phyloP scores from a whole-genome alignment of 2,888 invertebrate species.

The Macropis europaea region DNA sequence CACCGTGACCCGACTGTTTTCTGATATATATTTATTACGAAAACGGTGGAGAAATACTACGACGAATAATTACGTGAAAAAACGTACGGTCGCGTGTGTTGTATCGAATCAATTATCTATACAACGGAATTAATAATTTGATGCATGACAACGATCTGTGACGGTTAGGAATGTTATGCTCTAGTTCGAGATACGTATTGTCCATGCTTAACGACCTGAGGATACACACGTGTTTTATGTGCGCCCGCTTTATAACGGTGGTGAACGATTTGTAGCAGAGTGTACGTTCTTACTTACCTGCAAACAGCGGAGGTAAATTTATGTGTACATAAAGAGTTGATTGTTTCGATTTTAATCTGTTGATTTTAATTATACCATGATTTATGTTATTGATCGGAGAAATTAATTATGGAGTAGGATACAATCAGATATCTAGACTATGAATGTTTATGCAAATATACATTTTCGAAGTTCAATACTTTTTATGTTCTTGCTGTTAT shows the following conservation, averaged over 20 bases:
- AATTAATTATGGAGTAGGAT: too few relatives aligned
- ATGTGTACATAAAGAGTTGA: not conserved
- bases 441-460: too few relatives aligned
- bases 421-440: too few relatives aligned
- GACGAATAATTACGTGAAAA: not conserved
- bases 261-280: not conserved
- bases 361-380: too few relatives aligned
- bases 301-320: not conserved
- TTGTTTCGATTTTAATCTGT: too few relatives aligned
- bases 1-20: not conserved
- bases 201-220: conserved; percentile 27
- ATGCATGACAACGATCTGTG: not conserved
- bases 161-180: conserved; percentile 20
- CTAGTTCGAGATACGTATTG: conserved; percentile 26
- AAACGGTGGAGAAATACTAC: not conserved
- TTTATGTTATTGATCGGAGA: too few relatives aligned
- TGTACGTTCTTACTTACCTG: not conserved
- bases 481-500: too few relatives aligned
- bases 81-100: conserved; percentile 8
- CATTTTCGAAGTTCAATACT: too few relatives aligned
- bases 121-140: conserved; percentile 20
- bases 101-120: conserved; percentile 9
- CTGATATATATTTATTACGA: not conserved
- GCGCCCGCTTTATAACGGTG: conserved; percentile 2
- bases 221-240: conserved; percentile 7